Conservation (phyloP, 2,797 vertebrate species). For the Phrynocephalus forsythii region DNA sequence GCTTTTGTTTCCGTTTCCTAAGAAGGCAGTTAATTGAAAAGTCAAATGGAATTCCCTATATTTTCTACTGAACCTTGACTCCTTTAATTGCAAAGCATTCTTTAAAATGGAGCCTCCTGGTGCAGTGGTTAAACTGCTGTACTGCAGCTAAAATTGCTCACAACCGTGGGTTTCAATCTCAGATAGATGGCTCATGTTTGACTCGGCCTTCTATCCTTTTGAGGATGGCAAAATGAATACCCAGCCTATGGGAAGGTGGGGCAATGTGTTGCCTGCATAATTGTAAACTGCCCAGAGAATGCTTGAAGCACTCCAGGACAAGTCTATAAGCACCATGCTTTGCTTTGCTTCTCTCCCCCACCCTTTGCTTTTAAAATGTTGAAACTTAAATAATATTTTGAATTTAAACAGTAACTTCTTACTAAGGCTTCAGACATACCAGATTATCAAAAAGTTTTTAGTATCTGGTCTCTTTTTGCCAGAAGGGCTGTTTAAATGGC, state of each 20-base stretch:
- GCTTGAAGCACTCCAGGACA: too few species aligned
- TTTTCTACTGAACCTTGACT: background rate
- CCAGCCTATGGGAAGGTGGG: too few species aligned
- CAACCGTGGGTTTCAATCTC: too few species aligned
- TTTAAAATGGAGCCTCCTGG: background rate
- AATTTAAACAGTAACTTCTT: background rate
- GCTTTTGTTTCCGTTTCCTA: background rate
- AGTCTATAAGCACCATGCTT: too few species aligned
- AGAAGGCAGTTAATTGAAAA: slow-evolving; percentile 5
- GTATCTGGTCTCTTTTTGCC: background rate
- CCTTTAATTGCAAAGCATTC: background rate
- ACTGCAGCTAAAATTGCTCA: too few species aligned
- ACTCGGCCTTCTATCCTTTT: too few species aligned
- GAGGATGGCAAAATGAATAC: too few species aligned
- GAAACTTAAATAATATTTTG: background rate
- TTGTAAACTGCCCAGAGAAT: too few species aligned
- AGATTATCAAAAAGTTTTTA: background rate
- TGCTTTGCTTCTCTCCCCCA: too few species aligned
- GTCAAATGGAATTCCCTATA: background rate
- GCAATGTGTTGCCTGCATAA: too few species aligned
- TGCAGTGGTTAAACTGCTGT: too few species aligned
- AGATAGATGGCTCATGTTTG: too few species aligned
- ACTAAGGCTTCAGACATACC: background rate
- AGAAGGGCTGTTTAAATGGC: background rate
- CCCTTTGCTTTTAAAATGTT: background rate